These are phyloP conservation scores for Oscarella lobularis DNA, from an alignment of 37 sponge, comb jelly and placozoan genomes.

Conservation along the genomic window DNA sequence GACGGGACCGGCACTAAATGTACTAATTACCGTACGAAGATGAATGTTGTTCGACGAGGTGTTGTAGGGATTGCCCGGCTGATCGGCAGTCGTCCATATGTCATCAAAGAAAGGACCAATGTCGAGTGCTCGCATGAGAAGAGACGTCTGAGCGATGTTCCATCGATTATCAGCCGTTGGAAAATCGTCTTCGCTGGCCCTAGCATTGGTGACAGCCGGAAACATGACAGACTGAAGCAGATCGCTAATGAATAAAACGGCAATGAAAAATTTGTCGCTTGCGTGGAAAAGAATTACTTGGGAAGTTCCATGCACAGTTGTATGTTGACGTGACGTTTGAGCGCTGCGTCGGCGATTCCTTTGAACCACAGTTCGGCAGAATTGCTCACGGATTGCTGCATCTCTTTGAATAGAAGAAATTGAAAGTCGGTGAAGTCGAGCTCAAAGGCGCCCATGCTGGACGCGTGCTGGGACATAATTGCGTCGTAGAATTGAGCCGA, in stretches of 20 bases:
- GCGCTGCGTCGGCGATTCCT: neutral
- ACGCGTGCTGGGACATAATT: neutral
- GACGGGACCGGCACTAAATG: neutral
- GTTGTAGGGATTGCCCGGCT: neutral
- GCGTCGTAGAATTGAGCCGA: neutral
- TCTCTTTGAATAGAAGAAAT: neutral
- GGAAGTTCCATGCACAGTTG: neutral
- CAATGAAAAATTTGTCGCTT: neutral
- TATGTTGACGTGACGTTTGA: neutral
- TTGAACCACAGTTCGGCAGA: neutral
- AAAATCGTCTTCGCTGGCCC: neutral
- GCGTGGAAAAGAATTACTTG: neutral
- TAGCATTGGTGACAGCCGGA: neutral
- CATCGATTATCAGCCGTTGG: neutral
- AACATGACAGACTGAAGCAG: neutral
- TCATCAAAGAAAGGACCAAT: neutral
- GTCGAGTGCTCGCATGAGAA: constrained; percentile 7
- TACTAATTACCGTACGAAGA: neutral
- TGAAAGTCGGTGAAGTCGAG: neutral
- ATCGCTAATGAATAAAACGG: too few species aligned
- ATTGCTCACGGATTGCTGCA: neutral
- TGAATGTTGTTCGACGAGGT: neutral
- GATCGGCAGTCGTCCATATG: neutral
- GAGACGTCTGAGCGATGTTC: neutral
- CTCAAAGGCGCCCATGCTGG: neutral